These are phyloP conservation scores for Pheosia tremula DNA, from an alignment of 2,888 invertebrate genomes.

Conservation along the genomic window DNA sequence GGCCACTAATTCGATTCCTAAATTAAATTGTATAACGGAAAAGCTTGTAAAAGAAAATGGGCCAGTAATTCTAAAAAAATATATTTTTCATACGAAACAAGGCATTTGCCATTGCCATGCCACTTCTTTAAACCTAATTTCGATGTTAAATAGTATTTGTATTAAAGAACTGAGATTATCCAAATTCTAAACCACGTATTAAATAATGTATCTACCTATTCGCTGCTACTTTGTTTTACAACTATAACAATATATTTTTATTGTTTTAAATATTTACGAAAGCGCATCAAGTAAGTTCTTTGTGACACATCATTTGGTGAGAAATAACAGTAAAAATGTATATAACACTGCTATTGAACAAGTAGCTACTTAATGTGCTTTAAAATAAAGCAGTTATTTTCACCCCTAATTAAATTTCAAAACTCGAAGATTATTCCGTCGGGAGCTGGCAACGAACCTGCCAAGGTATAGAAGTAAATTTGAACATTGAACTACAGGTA, in stretches of 20 bases:
- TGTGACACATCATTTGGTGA: too few species aligned
- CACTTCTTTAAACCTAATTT: background rate
- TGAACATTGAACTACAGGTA: constrained; percentile 23
- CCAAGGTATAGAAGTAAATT: constrained; percentile 20
- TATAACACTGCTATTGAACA: too few species aligned
- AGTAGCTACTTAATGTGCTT: background rate
- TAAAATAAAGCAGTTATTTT: constrained; percentile 3
- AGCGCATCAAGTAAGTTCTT: too few species aligned
- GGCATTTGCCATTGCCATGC: too few species aligned
- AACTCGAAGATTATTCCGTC: constrained; percentile 29
- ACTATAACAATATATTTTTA: too few species aligned
- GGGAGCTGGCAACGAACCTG: constrained; percentile 18
- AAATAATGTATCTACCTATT: too few species aligned
- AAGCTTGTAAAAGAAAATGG: constrained; percentile 5
- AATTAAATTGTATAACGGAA: background rate
- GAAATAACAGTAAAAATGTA: too few species aligned
- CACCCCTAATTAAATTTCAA: constrained; percentile 35
- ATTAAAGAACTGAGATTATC: too few species aligned
- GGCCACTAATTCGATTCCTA: constrained; percentile 4
- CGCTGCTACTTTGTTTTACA: too few species aligned
- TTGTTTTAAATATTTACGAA: too few species aligned
- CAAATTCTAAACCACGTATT: too few species aligned
- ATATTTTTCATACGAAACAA: background rate
- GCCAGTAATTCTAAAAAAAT: constrained; percentile 22
- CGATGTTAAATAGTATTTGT: too few species aligned